phyloP scores from a whole-genome alignment of 2,797 vertebrate genomes.

The Alcedo atthis region DNA sequence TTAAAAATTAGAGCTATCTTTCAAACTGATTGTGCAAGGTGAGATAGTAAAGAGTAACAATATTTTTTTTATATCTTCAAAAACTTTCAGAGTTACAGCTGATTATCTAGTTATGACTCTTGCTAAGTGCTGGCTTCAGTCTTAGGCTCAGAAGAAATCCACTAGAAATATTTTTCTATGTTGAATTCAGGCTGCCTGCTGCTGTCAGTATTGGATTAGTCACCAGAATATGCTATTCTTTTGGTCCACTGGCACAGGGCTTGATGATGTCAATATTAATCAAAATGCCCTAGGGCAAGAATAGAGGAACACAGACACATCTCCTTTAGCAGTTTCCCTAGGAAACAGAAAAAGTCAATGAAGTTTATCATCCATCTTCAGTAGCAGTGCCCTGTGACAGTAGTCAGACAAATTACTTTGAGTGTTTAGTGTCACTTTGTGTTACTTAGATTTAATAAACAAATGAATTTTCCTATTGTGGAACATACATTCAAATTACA shows the following conservation, averaged over 20 bases:
- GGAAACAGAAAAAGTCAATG: slow-evolving; percentile 27
- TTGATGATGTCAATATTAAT: slow-evolving; percentile 53
- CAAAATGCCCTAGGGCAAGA: slow-evolving; percentile 22
- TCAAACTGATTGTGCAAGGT: neutral
- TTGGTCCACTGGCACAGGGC: neutral
- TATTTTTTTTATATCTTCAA: neutral
- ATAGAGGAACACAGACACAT: neutral
- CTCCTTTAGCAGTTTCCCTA: slow-evolving; percentile 31
- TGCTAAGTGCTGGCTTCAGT: neutral
- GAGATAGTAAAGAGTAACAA: neutral
- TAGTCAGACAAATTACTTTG: slow-evolving; percentile 48
- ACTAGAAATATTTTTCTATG: neutral
- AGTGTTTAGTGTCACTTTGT: slow-evolving; percentile 19
- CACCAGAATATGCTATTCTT: slow-evolving; percentile 29
- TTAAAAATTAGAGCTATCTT: neutral
- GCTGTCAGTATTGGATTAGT: slow-evolving; percentile 43
- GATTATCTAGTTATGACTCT: slow-evolving; percentile 15
- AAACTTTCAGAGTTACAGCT: neutral
- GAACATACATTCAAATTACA: neutral
- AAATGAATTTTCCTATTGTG: neutral
- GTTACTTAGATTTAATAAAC: slow-evolving; percentile 39
- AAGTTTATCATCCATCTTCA: slow-evolving; percentile 50
- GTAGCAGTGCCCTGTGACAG: slow-evolving; percentile 33
- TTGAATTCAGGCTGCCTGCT: slow-evolving; percentile 22
- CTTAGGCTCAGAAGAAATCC: neutral